These are phyloP conservation scores for Neosilurus mollespiculum DNA, from an alignment of 2,797 vertebrate genomes.

Conservation along the genomic window DNA sequence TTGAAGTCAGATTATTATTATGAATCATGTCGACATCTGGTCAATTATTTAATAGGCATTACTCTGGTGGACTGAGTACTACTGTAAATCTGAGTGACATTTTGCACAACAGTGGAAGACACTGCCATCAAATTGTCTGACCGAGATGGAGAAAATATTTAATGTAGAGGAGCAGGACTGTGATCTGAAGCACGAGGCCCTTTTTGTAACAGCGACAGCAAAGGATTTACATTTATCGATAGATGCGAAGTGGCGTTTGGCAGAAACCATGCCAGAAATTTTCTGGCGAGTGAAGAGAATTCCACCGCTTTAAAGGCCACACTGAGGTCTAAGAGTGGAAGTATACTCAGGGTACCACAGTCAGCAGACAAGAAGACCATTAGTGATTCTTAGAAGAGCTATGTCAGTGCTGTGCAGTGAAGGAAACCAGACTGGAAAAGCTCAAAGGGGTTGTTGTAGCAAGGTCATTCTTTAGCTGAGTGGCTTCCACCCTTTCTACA, in stretches of 20 bases:
- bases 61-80: too few relatives aligned
- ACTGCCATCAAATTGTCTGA: neutral
- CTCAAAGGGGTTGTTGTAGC: neutral
- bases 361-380: neutral
- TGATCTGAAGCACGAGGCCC: neutral
- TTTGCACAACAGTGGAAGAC: neutral
- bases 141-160: neutral
- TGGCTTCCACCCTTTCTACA: neutral
- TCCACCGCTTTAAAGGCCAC: neutral
- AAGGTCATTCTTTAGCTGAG: neutral
- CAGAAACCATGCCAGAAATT: slow-evolving; percentile 7
- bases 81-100: neutral
- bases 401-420: neutral
- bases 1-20: neutral
- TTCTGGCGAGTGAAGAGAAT: neutral
- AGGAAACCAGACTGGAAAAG: slow-evolving; percentile 3
- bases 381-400: neutral
- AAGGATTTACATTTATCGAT: slow-evolving; percentile 3
- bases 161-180: neutral
- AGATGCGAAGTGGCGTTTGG: slow-evolving; percentile 1
- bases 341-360: neutral
- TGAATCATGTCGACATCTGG: neutral
- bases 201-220: neutral
- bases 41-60: slow-evolving; percentile 5
- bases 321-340: neutral